phyloP scores from a whole-genome alignment of 2,797 vertebrate genomes.

The Amblyraja radiata region DNA sequence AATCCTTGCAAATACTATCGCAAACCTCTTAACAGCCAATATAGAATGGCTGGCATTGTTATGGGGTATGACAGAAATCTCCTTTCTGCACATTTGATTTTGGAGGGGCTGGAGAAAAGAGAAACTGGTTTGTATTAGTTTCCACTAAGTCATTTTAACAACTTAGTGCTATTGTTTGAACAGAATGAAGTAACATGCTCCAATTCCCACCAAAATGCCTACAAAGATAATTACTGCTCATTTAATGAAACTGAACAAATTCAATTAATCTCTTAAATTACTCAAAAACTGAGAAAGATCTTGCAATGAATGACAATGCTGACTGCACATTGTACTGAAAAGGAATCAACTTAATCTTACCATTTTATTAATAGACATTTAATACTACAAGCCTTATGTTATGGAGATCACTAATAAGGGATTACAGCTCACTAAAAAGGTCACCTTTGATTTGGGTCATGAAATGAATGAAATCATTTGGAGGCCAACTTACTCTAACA shows the following conservation, averaged over 20 bases:
- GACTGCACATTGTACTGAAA: neutral
- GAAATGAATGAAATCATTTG: neutral
- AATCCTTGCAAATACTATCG: neutral
- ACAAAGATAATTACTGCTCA: constrained; percentile 23
- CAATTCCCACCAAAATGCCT: neutral
- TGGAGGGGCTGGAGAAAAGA: neutral
- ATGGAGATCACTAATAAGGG: neutral
- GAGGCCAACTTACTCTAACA: neutral
- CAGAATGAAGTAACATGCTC: constrained; percentile 10
- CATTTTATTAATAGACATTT: constrained; percentile 16
- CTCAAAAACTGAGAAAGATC: neutral
- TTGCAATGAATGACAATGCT: neutral
- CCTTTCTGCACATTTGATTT: too few species aligned
- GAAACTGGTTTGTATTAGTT: neutral
- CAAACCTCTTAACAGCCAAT: neutral
- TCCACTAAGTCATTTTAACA: neutral
- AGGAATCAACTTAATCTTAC: constrained; percentile 13
- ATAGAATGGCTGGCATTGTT: neutral
- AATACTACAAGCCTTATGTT: neutral
- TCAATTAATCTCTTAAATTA: neutral
- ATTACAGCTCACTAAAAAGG: neutral
- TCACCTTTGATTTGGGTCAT: neutral
- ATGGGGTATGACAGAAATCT: neutral
- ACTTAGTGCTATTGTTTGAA: neutral
- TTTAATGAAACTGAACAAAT: constrained; percentile 3